Percentiles rank a stretch among this genome's conserved stretches.
Evolutionary conservation across 2,797 vertebrate genomes (phyloP).

Genomic region (Antrozous pallidus): DNA sequence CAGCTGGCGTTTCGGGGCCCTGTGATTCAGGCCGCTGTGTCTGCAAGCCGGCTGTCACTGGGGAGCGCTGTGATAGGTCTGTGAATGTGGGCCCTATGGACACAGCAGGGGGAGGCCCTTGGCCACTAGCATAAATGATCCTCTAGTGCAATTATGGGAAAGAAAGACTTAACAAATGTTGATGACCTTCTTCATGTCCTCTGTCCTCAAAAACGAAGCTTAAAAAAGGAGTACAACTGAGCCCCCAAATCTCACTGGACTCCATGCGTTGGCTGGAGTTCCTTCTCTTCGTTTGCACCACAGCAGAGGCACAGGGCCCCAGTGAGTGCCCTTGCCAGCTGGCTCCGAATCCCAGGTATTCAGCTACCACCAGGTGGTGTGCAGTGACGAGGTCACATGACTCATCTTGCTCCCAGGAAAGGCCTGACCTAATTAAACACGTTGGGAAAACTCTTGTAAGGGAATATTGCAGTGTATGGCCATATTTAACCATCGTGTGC

Average conservation of each 20-base stretch:
- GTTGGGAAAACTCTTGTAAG: conserved; percentile 31
- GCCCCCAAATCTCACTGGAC: background rate
- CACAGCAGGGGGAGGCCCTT: background rate
- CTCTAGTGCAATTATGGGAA: background rate
- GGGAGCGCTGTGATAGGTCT: conserved; percentile 83
- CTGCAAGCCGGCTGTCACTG: conserved; percentile 79
- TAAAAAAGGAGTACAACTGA: background rate
- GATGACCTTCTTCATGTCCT: background rate
- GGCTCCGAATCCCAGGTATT: background rate
- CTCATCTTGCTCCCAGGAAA: background rate
- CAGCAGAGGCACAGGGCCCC: background rate
- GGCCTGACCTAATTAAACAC: conserved; percentile 41
- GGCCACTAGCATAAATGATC: background rate
- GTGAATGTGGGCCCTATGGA: background rate
- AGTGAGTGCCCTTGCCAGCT: background rate
- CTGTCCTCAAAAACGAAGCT: conserved; percentile 7
- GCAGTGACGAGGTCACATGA: conserved; percentile 3
- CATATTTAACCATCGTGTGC: background rate
- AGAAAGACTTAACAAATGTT: background rate
- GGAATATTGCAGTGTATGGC: background rate
- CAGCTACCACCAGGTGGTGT: background rate
- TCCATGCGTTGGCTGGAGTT: background rate
- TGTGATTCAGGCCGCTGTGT: conserved; percentile 79
- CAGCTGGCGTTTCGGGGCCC: conserved; percentile 69
- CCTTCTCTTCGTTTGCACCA: background rate